Evolutionary conservation across 2,888 invertebrate species (phyloP), one percentile per base, ranked within the genome.

Genomic region (Orchesellides sinensis): DNA sequence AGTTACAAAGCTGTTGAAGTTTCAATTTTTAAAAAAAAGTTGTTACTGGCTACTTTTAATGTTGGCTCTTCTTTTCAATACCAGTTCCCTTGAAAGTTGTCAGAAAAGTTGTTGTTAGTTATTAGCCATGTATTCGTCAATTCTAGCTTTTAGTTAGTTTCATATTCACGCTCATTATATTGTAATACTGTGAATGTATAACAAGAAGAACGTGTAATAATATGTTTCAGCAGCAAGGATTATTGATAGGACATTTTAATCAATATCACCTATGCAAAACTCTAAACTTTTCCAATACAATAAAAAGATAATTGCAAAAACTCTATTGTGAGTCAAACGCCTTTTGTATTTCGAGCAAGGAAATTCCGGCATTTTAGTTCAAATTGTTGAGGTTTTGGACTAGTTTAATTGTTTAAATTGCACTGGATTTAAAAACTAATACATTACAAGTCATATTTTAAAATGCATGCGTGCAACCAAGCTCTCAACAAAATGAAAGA

Each of bases 61-160:
- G 6, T 54, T 54, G 54, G n/a, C n/a, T n/a, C n/a, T n/a, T 25
- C 17, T 66, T 66, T 73, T 66, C 83, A 83, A 83, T 83, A 83
- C 83, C 77, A 66, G 83, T 83, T 77, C 72, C 56, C 59, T 59
- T 72, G 83, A 83, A 83, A 83, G 83, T 83, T 70, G 83, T 77
- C 83, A 77, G 83, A 72, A 77, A 49, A 83, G 56, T 83, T 75
- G 61, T 32, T 12, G n/a, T n/a, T 40, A 14, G n/a, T n/a, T 10
- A 40, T 40, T 40, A 40, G 40, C 40, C 10, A n/a, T 8, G 10
- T 40, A 8, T 8, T 40, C 14, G 40, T n/a, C n/a, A 40, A 40
- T 14, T 10, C 40, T n/a, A 40, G 40, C 40, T 40, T 40, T 10
- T 32, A 32, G 5, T 5, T 6, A 32, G n/a, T 1, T 40, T 2